Percentiles rank a stretch among this genome's conserved stretches.
These are phyloP conservation scores for Lichenostomus cassidix DNA, from an alignment of 2,113 vertebrate species.

Conservation along the genomic window DNA sequence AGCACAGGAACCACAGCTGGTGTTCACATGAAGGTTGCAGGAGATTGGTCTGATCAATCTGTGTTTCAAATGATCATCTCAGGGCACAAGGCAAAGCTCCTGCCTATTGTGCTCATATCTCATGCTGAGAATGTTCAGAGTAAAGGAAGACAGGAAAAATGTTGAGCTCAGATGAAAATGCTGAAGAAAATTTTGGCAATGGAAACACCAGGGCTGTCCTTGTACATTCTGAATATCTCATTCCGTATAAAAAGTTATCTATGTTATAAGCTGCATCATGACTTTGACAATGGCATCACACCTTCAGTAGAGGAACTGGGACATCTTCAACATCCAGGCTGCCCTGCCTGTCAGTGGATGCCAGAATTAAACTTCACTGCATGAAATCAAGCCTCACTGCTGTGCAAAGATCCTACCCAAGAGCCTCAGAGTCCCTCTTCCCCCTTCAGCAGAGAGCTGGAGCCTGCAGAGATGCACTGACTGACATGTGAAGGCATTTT, in stretches of 20 bases:
- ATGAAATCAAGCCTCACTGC: neutral
- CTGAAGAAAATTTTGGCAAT: neutral
- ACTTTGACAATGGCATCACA: neutral
- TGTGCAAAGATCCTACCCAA: neutral
- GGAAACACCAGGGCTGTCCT: neutral
- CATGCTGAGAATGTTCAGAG: neutral
- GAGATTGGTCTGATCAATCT: neutral
- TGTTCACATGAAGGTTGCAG: neutral
- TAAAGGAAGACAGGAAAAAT: neutral
- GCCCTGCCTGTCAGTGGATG: neutral
- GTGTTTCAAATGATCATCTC: neutral
- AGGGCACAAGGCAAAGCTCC: neutral
- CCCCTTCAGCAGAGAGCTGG: neutral
- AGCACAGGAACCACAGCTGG: neutral
- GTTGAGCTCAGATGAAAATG: neutral
- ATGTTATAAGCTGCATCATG: neutral
- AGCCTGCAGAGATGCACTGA: neutral
- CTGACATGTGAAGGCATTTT: neutral
- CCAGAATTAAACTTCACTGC: neutral
- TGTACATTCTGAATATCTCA: neutral
- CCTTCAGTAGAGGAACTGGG: neutral
- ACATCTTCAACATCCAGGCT: neutral
- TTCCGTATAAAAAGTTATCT: neutral
- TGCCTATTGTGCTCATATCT: rapidly evolving
- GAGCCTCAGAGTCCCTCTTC: neutral